phyloP scores from a whole-genome alignment of 1,140 invertebrate species.

The Dendroctonus valens region DNA sequence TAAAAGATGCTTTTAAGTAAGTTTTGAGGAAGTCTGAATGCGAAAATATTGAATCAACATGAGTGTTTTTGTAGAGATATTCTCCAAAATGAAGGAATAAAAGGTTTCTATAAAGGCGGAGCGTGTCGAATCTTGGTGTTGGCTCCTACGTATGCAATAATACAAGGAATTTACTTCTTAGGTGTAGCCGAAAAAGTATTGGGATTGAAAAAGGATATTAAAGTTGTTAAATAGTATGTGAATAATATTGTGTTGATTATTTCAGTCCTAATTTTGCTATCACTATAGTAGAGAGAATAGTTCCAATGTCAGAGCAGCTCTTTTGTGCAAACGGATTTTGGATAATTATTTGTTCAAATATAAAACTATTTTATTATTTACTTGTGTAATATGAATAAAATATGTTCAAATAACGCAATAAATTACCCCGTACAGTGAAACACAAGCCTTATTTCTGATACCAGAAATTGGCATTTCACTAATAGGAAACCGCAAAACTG shows the following conservation, averaged over 20 bases:
- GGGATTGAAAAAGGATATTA: slow-evolving; percentile 53
- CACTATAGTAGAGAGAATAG: too few species aligned
- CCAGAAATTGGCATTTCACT: not conserved
- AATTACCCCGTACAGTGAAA: too few species aligned
- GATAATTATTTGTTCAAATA: too few species aligned
- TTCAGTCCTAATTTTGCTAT: too few species aligned
- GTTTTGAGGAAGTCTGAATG: slow-evolving; percentile 1
- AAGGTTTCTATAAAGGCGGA: slow-evolving; percentile 98
- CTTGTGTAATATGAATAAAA: too few species aligned
- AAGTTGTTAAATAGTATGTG: slow-evolving; percentile 3
- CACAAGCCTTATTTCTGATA: too few species aligned
- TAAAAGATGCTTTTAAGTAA: slow-evolving; percentile 62
- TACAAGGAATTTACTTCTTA: slow-evolving; percentile 96
- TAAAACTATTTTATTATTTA: too few species aligned
- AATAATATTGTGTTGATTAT: too few species aligned
- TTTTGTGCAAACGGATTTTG: too few species aligned
- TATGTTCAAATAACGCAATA: too few species aligned
- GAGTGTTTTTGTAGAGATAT: slow-evolving; percentile 69
- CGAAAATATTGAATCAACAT: not conserved
- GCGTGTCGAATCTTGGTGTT: slow-evolving; percentile 97
- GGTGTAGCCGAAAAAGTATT: slow-evolving; percentile 91
- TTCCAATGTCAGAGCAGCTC: too few species aligned
- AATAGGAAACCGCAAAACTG: slow-evolving; percentile 13
- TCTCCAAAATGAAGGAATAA: slow-evolving; percentile 83
- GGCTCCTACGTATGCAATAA: slow-evolving; percentile 97